phyloP scores from a whole-genome alignment of 2,113 vertebrate species.

The Dinomys branickii region DNA sequence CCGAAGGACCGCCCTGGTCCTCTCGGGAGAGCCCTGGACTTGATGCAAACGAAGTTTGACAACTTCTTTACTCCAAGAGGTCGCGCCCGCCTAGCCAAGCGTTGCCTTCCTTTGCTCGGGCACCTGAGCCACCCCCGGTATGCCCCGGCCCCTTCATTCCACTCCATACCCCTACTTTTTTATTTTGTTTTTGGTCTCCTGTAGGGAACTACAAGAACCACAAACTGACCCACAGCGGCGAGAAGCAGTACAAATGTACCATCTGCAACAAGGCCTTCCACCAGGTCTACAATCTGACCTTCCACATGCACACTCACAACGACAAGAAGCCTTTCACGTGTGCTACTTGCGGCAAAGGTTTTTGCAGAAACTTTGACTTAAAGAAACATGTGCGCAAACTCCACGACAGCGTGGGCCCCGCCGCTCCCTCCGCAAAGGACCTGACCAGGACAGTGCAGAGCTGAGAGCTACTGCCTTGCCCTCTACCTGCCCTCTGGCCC shows the following conservation, averaged over 20 bases:
- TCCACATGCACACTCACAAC: slow-evolving; percentile 97
- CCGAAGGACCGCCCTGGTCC: not conserved
- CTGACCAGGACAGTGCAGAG: slow-evolving; percentile 90
- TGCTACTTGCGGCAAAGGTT: slow-evolving; percentile 93
- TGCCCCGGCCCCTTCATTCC: not conserved
- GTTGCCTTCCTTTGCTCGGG: slow-evolving; percentile 53
- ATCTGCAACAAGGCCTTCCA: slow-evolving; percentile 96
- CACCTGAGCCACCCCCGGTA: not conserved
- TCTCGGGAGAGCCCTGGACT: slow-evolving; percentile 54
- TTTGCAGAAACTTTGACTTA: slow-evolving; percentile 95
- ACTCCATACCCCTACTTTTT: not conserved
- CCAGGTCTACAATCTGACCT: slow-evolving; percentile 94
- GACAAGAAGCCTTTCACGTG: slow-evolving; percentile 96
- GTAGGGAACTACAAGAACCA: slow-evolving; percentile 92
- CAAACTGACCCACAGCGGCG: slow-evolving; percentile 94
- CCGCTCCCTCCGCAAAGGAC: slow-evolving; percentile 87
- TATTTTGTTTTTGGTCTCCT: slow-evolving; percentile 65
- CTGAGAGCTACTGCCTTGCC: slow-evolving; percentile 82
- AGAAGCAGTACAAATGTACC: slow-evolving; percentile 95
- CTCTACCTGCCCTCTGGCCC: slow-evolving; percentile 3
- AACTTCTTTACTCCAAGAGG: slow-evolving; percentile 90
- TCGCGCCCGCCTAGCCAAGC: slow-evolving; percentile 88
- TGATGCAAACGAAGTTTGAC: slow-evolving; percentile 96
- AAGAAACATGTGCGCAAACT: slow-evolving; percentile 96
- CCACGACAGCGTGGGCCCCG: slow-evolving; percentile 89